Conservation (phyloP, 2,113 vertebrate species). For the Boleophthalmus pectinirostris region DNA sequence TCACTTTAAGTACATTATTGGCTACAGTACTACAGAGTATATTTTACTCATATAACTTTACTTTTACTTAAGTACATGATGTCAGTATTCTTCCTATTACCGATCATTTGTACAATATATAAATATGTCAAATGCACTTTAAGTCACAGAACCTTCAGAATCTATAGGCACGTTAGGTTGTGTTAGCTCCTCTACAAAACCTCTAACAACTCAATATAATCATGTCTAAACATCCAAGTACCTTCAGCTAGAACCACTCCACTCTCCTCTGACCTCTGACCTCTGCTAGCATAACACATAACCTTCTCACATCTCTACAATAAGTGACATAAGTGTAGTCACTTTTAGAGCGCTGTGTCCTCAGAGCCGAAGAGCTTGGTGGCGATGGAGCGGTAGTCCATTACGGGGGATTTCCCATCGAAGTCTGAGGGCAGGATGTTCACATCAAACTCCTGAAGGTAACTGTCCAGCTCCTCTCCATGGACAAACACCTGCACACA, state of each 20-base stretch:
- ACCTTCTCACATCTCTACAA: neutral
- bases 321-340: neutral
- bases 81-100: too few species aligned
- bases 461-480: constrained; percentile 87
- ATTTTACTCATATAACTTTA: too few species aligned
- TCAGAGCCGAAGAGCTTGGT: constrained; percentile 90
- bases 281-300: neutral
- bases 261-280: neutral
- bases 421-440: constrained; percentile 90
- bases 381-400: constrained; percentile 81
- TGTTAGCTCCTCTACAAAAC: neutral
- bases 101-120: too few species aligned
- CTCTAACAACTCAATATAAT: neutral
- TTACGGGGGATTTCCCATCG: constrained; percentile 84
- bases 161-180: neutral
- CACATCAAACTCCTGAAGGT: constrained; percentile 86
- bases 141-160: too few species aligned
- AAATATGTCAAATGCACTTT: neutral
- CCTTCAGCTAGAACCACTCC: neutral
- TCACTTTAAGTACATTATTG: too few species aligned
- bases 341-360: constrained; percentile 86
- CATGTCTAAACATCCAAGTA: neutral
- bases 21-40: too few species aligned
- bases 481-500: constrained; percentile 88
- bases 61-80: too few species aligned